Percentiles rank a stretch among this genome's conserved stretches.
These are phyloP conservation scores for Masnerella sp. DNA, from an alignment of 2,888 invertebrate species.

Conservation along the genomic window DNA sequence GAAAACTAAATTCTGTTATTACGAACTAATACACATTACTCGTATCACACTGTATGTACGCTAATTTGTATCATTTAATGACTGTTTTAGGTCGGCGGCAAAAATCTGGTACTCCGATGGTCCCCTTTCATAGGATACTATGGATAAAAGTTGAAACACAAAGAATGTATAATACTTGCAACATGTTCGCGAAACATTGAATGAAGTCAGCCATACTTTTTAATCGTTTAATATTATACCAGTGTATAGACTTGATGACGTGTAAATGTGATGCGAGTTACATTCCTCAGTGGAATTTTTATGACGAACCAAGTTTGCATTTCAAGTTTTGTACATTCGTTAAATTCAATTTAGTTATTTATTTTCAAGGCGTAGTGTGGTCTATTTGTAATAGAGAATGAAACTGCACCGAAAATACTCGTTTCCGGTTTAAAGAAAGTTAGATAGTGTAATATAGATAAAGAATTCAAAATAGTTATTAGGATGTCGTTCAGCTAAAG, in stretches of 20 bases:
- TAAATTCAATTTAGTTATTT: too few species aligned
- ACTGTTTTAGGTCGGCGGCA: slow-evolving; percentile 65
- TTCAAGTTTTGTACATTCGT: too few species aligned
- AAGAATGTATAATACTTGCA: slow-evolving; percentile 24
- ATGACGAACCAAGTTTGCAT: slow-evolving; percentile 10
- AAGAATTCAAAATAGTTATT: too few species aligned
- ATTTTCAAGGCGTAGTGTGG: too few species aligned
- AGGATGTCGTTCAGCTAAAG: too few species aligned
- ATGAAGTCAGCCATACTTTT: slow-evolving; percentile 24
- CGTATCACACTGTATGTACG: neutral
- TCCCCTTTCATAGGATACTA: slow-evolving; percentile 42
- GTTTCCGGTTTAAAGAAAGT: too few species aligned
- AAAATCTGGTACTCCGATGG: slow-evolving; percentile 65
- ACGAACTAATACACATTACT: neutral
- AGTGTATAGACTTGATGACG: slow-evolving; percentile 18
- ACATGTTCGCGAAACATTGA: slow-evolving; percentile 13
- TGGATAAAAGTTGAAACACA: slow-evolving; percentile 37
- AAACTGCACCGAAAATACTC: too few species aligned
- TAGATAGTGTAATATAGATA: too few species aligned
- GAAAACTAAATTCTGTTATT: too few species aligned
- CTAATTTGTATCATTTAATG: slow-evolving; percentile 12
- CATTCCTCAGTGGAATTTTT: slow-evolving; percentile 10
- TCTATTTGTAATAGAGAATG: too few species aligned
- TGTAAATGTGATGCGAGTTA: neutral
- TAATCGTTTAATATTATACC: too few species aligned